phyloP scores from a whole-genome alignment of 2,113 vertebrate genomes.

The Oreotrochilus melanogaster region DNA sequence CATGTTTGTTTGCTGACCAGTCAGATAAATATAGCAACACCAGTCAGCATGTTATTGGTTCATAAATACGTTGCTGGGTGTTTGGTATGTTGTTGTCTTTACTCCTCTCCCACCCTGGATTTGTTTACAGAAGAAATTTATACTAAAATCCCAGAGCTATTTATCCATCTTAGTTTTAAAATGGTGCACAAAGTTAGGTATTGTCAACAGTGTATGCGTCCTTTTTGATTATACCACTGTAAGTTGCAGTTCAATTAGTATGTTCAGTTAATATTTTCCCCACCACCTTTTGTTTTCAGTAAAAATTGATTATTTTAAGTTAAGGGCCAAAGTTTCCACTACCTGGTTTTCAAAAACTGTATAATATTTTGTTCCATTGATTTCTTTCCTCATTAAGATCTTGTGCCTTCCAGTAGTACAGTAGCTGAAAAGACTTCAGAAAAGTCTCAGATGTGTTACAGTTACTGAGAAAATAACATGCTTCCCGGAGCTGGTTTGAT shows the following conservation, averaged over 20 bases:
- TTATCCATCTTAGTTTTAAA: not conserved
- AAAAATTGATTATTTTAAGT: not conserved
- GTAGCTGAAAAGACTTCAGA: not conserved
- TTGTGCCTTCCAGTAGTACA: not conserved
- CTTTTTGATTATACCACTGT: not conserved
- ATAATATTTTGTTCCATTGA: not conserved
- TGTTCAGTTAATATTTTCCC: not conserved
- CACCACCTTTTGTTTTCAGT: not conserved
- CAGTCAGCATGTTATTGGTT: not conserved
- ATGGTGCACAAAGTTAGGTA: not conserved
- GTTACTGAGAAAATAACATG: not conserved
- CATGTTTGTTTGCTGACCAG: not conserved
- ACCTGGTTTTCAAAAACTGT: not conserved
- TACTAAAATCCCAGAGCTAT: not conserved
- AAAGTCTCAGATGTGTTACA: not conserved
- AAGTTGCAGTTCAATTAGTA: not conserved
- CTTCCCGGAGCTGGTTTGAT: not conserved
- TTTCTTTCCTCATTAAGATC: not conserved
- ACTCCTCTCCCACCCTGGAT: not conserved
- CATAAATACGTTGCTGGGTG: not conserved
- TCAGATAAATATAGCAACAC: not conserved
- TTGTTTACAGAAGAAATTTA: not conserved
- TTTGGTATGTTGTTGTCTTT: not conserved
- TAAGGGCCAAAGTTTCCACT: not conserved
- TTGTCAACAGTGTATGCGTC: not conserved